Base-by-base conservation (phyloP, 2,888 invertebrate genomes). In the Agonopterix arenella region DNA sequence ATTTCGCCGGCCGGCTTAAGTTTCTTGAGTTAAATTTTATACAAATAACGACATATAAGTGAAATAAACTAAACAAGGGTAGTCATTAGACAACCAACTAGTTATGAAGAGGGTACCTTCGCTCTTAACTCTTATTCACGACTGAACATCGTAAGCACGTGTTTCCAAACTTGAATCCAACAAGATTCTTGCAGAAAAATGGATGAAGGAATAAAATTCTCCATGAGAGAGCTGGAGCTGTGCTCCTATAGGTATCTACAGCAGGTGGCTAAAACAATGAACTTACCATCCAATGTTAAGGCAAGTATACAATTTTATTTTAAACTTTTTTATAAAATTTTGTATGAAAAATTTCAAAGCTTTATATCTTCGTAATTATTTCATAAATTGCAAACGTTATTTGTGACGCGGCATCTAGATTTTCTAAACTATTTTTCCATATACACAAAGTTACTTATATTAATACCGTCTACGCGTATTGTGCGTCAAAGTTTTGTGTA, bases 231-330 rank as follows among this genome's bases (percentile, higher is more conserved):
- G 28, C 60, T 85, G 36, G 60, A 80, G 61, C 50, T 55, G 28
- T 67, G 64, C 48, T 59, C 72, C 0, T 88, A 88, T 53, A 73
- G 85, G 52, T 56, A 65, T 57, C 60, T 88, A 48, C 88, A 88
- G 55, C 66, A 77, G 52, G 53, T 75, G 36, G 80, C 86, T 0
- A 88, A 88, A 54, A 59, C 69, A 10, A 56, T 84, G 62, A 16
- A 51, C 2, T 59, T 88, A 46, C 88, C 88, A 7, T 82, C 77
- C 2, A 88, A 85, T 59, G 77, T 83, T 11, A 88, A 88, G 70
- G 84, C 74, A 66, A 66, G 63, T 55, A 48, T 44, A 40, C 18
- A 28, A 28, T 28, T 28, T 4, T 2, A 18, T 28, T 11, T 13
- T 8, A 11, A 40, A 47, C 18, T 48, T 41, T 43, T 37, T n/a